phyloP scores from a whole-genome alignment of 2,888 invertebrate species.

The Spodoptera picta region DNA sequence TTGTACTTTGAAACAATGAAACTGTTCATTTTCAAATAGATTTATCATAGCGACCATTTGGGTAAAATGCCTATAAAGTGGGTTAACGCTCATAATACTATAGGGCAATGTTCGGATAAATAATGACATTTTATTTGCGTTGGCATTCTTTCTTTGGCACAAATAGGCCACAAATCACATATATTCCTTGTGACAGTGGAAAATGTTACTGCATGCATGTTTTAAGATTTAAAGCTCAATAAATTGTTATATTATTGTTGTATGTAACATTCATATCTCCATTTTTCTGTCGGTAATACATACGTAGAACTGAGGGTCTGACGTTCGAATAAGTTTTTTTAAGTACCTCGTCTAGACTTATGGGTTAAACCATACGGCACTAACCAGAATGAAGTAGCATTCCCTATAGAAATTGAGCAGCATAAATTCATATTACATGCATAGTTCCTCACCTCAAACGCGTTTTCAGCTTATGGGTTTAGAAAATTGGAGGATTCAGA shows the following conservation, averaged over 20 bases:
- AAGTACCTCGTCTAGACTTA: conserved; percentile 4
- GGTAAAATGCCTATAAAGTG: conserved; percentile 39
- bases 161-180: conserved; percentile 52
- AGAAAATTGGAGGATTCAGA: too few species aligned
- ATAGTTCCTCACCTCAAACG: neutral
- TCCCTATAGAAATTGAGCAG: conserved; percentile 53
- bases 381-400: conserved; percentile 54
- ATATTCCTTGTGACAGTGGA: conserved; percentile 41
- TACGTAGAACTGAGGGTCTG: too few species aligned
- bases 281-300: neutral
- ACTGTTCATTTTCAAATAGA: conserved; percentile 23
- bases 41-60: conserved; percentile 33
- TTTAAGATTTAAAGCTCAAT: conserved; percentile 15
- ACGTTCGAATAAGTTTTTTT: too few species aligned
- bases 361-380: conserved; percentile 57
- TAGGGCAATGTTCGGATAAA: conserved; percentile 61
- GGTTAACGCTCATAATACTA: conserved; percentile 36
- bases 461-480: neutral
- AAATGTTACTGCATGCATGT: conserved; percentile 24
- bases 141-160: conserved; percentile 61
- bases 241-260: conserved; percentile 7
- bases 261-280: conserved; percentile 1
- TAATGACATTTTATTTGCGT: conserved; percentile 59
- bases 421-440: conserved; percentile 35
- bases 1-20: conserved; percentile 11